Evolutionary conservation across 2,797 vertebrate species (phyloP), one percentile per base, ranked within the genome.

Genomic region (Ptychobarbus kaznakovi): DNA sequence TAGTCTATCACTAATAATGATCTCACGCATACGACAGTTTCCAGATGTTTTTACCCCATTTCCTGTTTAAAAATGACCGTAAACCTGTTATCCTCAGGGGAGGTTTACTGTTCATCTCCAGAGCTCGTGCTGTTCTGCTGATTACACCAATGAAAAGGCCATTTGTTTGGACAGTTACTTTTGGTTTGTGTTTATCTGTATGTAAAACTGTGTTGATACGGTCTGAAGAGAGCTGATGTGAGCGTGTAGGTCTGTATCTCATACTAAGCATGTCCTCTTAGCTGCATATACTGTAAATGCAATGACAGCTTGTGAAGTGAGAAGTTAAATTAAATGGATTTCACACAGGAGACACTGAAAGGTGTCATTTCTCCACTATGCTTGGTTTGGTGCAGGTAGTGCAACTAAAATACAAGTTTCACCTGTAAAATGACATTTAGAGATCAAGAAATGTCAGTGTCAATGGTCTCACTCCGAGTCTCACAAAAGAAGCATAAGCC

Each of bases 191-290:
- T 79, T 88, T 80, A 79, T 84, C 63, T 83, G 80, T 63, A 74
- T 88, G 73, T 61, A 76, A 73, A 78, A 53, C 79, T 65, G 22
- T 69, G 49, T 87, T 3, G 40, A 22, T 49, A 72, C 79, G 73
- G 13, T 86, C 85, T 49, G 83, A 90, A 90, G 87, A 66, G 76
- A 90, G 89, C 91, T 87, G 87, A 88, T 90, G 70, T 80, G 81
- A 88, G 58, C 2, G 2, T 70, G 22, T 42, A 74, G 79, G 44
- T 49, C 42, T 78, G 85, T 86, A 82, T 83, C 84, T 40, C 42
- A 42, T 13, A 61, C 5, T 61, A 20, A 61, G n/a, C 38, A 58
- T 58, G 20, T 15, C 13, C 25, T 61, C 38, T 61, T 7, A 61
- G 22, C 53, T 77, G 35, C 42, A 61, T 61, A 40, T 38, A 61